phyloP scores from a whole-genome alignment of 2,888 invertebrate species.

The Crepidodera aurea region DNA sequence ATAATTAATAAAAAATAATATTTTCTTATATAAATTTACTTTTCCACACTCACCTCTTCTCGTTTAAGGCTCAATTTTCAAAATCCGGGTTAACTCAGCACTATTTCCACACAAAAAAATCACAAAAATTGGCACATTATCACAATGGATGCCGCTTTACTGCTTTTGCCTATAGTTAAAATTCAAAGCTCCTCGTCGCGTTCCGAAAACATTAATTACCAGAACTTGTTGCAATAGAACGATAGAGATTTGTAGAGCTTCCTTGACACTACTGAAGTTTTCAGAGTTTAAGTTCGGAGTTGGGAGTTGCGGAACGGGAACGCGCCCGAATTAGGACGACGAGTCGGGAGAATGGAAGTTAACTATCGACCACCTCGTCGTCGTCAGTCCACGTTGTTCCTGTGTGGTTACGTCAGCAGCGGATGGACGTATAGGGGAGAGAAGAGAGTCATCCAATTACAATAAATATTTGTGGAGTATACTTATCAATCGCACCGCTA shows the following conservation, averaged over 20 bases:
- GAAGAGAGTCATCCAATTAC: not conserved
- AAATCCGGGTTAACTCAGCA: conserved; percentile 40
- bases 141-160: conserved; percentile 38
- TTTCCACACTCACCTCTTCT: not conserved
- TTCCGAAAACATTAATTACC: conserved; percentile 5
- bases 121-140: conserved; percentile 39
- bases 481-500: too few species aligned
- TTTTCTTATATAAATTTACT: too few species aligned
- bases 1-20: too few species aligned
- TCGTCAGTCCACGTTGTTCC: conserved; percentile 10
- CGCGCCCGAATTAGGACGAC: conserved; percentile 12
- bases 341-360: conserved; percentile 11
- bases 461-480: too few species aligned
- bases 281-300: not conserved
- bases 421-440: not conserved
- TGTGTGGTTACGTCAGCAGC: conserved; percentile 15
- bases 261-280: conserved; percentile 7
- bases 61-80: not conserved
- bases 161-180: conserved; percentile 53
- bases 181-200: conserved; percentile 42
- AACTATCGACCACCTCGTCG: conserved; percentile 53
- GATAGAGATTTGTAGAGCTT: not conserved
- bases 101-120: conserved; percentile 42
- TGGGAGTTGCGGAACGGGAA: conserved; percentile 12
- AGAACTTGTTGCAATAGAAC: not conserved